Evolutionary conservation across 2,797 vertebrate species (phyloP), one percentile per base, ranked within the genome.

Genomic region (Emydoidea blandingii): DNA sequence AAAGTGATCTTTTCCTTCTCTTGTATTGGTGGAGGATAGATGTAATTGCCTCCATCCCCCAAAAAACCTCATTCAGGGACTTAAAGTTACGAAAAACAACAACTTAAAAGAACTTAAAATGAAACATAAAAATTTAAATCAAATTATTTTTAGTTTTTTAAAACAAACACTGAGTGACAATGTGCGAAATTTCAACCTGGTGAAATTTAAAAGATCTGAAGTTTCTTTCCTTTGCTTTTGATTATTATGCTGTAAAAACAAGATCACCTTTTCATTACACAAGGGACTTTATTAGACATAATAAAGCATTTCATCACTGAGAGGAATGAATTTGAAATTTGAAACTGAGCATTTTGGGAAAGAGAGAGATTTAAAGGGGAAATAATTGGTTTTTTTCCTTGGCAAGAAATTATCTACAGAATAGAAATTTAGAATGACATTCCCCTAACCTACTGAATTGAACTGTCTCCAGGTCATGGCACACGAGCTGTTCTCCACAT

Each of bases 391-490:
- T 81, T 95, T 85, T 86, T 93, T 90, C 92, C 92, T 44, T 88
- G 86, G 54, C 87, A 96, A 93, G 81, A 91, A 88, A 89, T 87
- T 91, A 87, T 93, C 93, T 96, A 76, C 89, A 91, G 87, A 95
- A 88, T 85, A 83, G 83, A 44, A 65, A 80, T 93, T 96, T 94
- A 83, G 79, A 25, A 0, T 94, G 65, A 94, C 95, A 92, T 95
- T 86, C 94, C 96, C 97, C 98, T 98, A 98, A 98, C 86, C 50
- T 83, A 52, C 97, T 97, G 95, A 95, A 95, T 98, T 98, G 93
- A 97, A 97, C 98, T 98, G 96, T 98, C 98, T 97, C 95, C 97
- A 98, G 98, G 98, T 98, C 97, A 98, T 98, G 98, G 98, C 98
- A 88, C 98, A 98, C 90, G 98, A 98, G 91, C 98, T 98, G 94